A percentile compares a stretch with the other conserved stretches of the same genome.
Conservation (phyloP, 2,113 vertebrate genomes). For the Carassius gibelio region DNA sequence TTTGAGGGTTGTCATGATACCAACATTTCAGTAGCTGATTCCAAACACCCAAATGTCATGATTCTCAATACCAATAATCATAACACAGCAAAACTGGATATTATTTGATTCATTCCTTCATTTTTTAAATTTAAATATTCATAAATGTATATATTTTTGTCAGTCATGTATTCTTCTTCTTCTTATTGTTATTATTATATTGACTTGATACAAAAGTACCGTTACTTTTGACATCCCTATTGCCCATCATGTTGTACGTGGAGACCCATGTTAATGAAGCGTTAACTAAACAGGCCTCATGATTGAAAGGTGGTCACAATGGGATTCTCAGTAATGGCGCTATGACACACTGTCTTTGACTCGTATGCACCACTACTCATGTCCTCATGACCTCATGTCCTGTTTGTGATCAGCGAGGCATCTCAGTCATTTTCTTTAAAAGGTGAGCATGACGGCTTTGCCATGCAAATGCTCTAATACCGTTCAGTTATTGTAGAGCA, state of each 20-base stretch:
- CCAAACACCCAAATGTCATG: neutral
- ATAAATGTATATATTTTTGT: neutral
- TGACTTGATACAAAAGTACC: neutral
- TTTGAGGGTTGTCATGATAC: conserved; percentile 16
- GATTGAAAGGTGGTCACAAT: conserved; percentile 50
- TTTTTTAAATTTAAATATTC: neutral
- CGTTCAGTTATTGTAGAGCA: conserved; percentile 69
- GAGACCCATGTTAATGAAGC: conserved; percentile 50
- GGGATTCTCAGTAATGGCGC: conserved; percentile 49
- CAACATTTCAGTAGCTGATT: neutral
- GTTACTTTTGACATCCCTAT: neutral
- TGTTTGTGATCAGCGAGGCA: conserved; percentile 57
- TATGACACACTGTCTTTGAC: conserved; percentile 52
- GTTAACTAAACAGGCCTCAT: conserved; percentile 37
- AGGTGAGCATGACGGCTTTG: conserved; percentile 74
- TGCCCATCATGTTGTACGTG: conserved; percentile 23
- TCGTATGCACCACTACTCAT: conserved; percentile 50
- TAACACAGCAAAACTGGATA: neutral
- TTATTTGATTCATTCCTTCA: neutral
- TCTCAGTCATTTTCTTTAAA: conserved; percentile 70
- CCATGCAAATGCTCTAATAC: conserved; percentile 77
- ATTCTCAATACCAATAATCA: conserved; percentile 4
- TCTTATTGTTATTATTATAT: neutral
- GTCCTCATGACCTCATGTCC: conserved; percentile 53
- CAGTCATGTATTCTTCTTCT: too few relatives aligned